These are phyloP conservation scores for Poliocrania exsul DNA, from an alignment of 2,797 vertebrate species.

Conservation along the genomic window DNA sequence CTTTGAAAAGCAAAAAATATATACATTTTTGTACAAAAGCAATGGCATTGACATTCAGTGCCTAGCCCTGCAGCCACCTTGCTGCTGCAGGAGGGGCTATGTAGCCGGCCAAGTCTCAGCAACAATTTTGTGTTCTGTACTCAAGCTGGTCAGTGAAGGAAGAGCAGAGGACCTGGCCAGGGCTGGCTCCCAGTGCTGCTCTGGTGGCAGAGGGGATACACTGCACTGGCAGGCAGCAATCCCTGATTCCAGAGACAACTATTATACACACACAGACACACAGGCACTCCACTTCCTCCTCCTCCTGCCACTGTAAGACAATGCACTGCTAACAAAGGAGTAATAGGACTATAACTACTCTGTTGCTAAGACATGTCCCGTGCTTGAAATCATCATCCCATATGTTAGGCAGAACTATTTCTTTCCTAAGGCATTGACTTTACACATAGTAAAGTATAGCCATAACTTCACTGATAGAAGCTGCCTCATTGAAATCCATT, in stretches of 20 bases:
- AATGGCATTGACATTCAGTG: background rate
- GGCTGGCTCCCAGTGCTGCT: background rate
- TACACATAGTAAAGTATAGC: background rate
- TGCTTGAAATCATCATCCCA: background rate
- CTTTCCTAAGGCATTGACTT: background rate
- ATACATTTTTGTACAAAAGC: background rate
- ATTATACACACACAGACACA: background rate
- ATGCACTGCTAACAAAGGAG: background rate
- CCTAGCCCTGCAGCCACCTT: background rate
- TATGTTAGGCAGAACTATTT: background rate
- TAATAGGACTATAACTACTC: background rate
- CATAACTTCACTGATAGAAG: background rate
- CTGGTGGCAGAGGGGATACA: background rate
- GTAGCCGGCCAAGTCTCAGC: background rate
- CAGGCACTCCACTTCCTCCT: background rate
- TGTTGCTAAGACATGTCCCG: background rate
- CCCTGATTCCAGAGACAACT: background rate
- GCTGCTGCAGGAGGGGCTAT: background rate
- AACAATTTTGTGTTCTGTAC: background rate
- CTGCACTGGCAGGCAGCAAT: rapidly evolving
- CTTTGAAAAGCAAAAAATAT: background rate
- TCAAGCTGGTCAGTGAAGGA: background rate
- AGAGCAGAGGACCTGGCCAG: background rate
- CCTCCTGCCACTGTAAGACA: background rate
- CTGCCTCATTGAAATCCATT: background rate